These are phyloP conservation scores for Apantesis nais DNA, from an alignment of 2,888 invertebrate genomes.

Conservation along the genomic window DNA sequence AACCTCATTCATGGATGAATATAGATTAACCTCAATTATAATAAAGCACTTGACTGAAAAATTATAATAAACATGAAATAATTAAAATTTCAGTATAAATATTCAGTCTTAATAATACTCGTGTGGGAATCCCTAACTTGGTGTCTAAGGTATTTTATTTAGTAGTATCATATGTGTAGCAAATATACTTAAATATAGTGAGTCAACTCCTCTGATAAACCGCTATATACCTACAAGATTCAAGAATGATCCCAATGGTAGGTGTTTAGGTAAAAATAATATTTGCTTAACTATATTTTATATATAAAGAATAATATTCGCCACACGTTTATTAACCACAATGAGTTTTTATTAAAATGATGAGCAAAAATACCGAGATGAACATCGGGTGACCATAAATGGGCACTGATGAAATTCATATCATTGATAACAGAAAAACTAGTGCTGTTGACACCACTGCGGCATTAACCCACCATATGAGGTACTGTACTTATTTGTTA, in stretches of 20 bases:
- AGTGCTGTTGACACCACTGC: slow-evolving; percentile 19
- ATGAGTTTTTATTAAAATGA: slow-evolving; percentile 33
- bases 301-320: slow-evolving; percentile 20
- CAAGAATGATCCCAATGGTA: too few relatives aligned
- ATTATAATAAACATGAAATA: neutral
- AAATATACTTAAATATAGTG: too few relatives aligned
- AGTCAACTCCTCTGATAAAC: too few relatives aligned
- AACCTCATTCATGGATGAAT: neutral
- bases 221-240: too few relatives aligned
- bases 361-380: slow-evolving; percentile 25
- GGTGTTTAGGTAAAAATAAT: too few relatives aligned
- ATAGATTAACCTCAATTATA: neutral
- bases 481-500: slow-evolving; percentile 15
- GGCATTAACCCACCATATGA: slow-evolving; percentile 11
- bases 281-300: too few relatives aligned
- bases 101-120: neutral
- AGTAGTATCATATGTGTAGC: too few relatives aligned
- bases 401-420: slow-evolving; percentile 38
- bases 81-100: neutral
- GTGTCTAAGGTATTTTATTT: neutral
- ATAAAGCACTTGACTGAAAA: neutral
- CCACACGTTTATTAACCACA: slow-evolving; percentile 25
- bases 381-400: slow-evolving; percentile 32
- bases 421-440: slow-evolving; percentile 36
- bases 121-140: neutral